These are phyloP conservation scores for Archocentrus centrarchus DNA, from an alignment of 2,113 vertebrate species.

Conservation along the genomic window DNA sequence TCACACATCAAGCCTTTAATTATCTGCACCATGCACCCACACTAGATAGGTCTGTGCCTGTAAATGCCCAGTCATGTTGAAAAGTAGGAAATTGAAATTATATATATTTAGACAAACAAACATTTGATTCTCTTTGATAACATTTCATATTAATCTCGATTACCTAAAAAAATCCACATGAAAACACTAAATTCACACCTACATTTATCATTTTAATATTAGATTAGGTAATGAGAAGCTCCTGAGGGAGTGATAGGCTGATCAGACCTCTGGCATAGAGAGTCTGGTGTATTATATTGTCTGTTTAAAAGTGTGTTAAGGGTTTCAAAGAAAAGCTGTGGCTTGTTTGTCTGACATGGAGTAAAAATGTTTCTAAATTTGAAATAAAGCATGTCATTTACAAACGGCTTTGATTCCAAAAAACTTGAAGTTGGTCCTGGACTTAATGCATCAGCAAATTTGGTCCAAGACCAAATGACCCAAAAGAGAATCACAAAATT, in stretches of 20 bases:
- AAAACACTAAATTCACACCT: no score
- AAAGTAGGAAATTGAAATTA: not conserved
- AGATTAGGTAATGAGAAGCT: not conserved
- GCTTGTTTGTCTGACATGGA: not conserved
- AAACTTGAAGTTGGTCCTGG: not conserved
- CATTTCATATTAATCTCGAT: not conserved
- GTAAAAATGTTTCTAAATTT: not conserved
- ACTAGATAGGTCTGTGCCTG: not conserved
- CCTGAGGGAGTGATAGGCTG: not conserved
- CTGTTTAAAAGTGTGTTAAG: not conserved
- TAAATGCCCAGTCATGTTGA: not conserved
- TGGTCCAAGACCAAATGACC: rapidly evolving
- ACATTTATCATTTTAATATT: not conserved
- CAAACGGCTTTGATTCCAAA: not conserved
- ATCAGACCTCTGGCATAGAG: not conserved
- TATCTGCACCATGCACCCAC: constrained; percentile 3
- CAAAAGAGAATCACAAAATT: no score
- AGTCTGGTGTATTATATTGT: not conserved
- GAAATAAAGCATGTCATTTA: not conserved
- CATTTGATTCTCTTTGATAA: not conserved
- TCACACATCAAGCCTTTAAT: constrained; percentile 14
- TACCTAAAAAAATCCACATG: rapidly evolving
- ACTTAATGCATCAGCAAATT: not conserved
- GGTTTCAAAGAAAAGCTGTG: not conserved
- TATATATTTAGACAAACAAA: not conserved